These are phyloP conservation scores for Drosophila mulleri DNA, from an alignment of 2,888 invertebrate species.

Conservation along the genomic window DNA sequence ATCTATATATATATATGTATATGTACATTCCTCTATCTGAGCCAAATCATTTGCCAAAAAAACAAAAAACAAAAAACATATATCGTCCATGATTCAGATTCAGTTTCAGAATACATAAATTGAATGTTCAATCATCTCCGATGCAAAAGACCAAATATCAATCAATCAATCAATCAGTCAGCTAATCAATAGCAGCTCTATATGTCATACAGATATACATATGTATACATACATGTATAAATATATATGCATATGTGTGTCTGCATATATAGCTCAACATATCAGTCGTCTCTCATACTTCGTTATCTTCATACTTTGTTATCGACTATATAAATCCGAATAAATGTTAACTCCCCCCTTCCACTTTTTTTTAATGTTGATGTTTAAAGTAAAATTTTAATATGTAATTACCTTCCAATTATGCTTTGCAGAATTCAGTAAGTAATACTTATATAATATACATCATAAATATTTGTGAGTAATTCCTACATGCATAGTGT, in stretches of 20 bases:
- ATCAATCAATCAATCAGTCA: constrained; percentile 50
- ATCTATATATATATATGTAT: constrained; percentile 5
- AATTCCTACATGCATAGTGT: constrained; percentile 71
- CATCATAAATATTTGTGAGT: constrained; percentile 80
- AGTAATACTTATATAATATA: constrained; percentile 80
- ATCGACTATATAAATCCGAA: constrained; percentile 59
- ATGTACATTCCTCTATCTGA: neutral
- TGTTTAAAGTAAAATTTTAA: constrained; percentile 74
- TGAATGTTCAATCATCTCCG: constrained; percentile 45
- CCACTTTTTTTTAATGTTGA: constrained; percentile 63
- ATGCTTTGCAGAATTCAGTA: constrained; percentile 84
- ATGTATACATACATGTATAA: constrained; percentile 6
- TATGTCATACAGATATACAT: constrained; percentile 10
- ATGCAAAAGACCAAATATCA: constrained; percentile 35
- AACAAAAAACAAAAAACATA: constrained; percentile 16
- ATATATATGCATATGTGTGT: neutral
- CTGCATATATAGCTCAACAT: constrained; percentile 30
- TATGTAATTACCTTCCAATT: constrained; percentile 81
- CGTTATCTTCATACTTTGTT: constrained; percentile 56
- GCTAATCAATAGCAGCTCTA: constrained; percentile 35
- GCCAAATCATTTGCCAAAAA: constrained; percentile 41
- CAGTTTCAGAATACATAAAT: constrained; percentile 39
- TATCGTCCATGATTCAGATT: constrained; percentile 52
- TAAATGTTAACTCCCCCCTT: constrained; percentile 56
- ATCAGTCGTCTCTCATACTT: constrained; percentile 49